Percentiles rank a stretch among this genome's conserved stretches.
Conservation (phyloP, 2,888 invertebrate species). For the Miltochrista miniata region DNA sequence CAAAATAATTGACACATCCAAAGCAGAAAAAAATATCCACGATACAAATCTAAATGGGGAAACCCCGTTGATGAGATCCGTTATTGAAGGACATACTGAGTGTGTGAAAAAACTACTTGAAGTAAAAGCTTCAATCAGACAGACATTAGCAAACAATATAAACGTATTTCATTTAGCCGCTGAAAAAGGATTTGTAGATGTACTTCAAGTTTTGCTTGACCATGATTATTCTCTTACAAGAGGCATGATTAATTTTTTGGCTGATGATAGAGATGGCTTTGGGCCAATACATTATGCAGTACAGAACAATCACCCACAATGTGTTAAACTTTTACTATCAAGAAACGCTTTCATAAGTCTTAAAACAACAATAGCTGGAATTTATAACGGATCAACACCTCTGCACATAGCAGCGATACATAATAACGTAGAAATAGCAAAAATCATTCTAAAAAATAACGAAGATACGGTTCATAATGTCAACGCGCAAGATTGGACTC, state of each 20-base stretch:
- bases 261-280: conserved; percentile 28
- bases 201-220: conserved; percentile 74
- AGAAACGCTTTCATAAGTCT: conserved; percentile 32
- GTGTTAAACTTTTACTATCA: conserved; percentile 50
- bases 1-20: conserved; percentile 52
- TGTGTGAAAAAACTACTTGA: conserved; percentile 64
- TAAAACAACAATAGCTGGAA: conserved; percentile 18
- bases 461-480: conserved; percentile 44
- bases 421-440: conserved; percentile 55
- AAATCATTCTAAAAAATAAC: conserved; percentile 53
- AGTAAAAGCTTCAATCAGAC: conserved; percentile 58
- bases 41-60: conserved; percentile 54
- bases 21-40: conserved; percentile 36
- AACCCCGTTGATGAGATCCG: conserved; percentile 68
- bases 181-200: conserved; percentile 69
- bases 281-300: conserved; percentile 43
- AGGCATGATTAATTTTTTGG: conserved; percentile 49
- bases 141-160: conserved; percentile 44
- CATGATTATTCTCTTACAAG: conserved; percentile 53
- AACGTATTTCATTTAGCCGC: conserved; percentile 67
- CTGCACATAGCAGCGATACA: conserved; percentile 60
- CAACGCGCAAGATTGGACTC: conserved; percentile 29
- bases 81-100: conserved; percentile 54
- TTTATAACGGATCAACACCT: conserved; percentile 53
- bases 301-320: conserved; percentile 36